Base-by-base conservation (phyloP, 1,140 invertebrate species). In the Cotesia glomerata region DNA sequence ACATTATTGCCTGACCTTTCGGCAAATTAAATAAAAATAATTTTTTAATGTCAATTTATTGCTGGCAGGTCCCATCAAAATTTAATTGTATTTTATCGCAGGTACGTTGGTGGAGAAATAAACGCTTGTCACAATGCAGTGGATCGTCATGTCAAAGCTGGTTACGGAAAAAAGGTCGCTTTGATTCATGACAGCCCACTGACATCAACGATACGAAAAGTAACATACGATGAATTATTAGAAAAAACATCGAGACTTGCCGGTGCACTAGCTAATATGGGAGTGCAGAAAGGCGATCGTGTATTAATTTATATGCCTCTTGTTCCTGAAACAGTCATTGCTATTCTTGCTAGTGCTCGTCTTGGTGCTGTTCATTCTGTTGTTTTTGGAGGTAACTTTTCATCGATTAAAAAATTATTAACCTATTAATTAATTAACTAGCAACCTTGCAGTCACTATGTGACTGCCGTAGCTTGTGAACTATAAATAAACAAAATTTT, bases 71-170 rank as follows among this genome's bases (percentile, higher is more conserved):
- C 26, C 26, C 26, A 26, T 26, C 26, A 26, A 26, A 26, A 7
- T 66, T 66, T 49, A 18, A 34, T 45, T 66, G 32, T 54, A 39
- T 69, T 16, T 66, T 64, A 56, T 45, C 11, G 16, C 69, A 94
- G 93, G 93, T 97, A 94, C 88, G 91, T 93, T 0, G 96, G 95
- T 2, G 96, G 96, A 4, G 93, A 97, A 87, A 82, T 97, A 78
- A 98, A 97, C 77, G 95, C 95, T 0, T 97, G 95, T 82, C 95
- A 97, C 88, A 98, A 98, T 86, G 94, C 95, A 0, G 86, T 98
- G 2, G 97, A 98, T 82, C 89, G 96, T 5, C 97, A 98, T 87
- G 93, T 98, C 0, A 88, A 90, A 11, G 90, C 89, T 0, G 96
- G 95, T 0, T 87, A 90, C 5, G 96, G 95, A 0, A 89, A 92